A percentile compares a stretch with the other conserved stretches of the same genome.
phyloP scores from a whole-genome alignment of 2,113 vertebrate genomes.

The Probosciger aterrimus region DNA sequence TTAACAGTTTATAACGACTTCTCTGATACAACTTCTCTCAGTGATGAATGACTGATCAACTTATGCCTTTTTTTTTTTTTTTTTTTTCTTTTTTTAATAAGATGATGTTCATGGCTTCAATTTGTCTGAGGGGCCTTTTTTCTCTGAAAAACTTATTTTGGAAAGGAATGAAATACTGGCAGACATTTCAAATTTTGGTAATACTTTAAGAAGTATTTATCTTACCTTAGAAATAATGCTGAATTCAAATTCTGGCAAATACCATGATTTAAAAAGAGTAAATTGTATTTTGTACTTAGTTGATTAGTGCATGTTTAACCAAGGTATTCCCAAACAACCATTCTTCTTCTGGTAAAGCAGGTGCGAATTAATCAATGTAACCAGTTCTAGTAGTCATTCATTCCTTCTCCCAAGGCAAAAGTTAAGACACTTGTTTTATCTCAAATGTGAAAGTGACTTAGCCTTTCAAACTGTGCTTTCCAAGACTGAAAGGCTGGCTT shows the following conservation, averaged over 20 bases:
- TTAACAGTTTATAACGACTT: not conserved
- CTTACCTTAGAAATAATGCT: not conserved
- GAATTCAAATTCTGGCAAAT: not conserved
- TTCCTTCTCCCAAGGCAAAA: not conserved
- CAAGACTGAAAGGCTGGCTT: not conserved
- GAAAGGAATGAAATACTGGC: not conserved
- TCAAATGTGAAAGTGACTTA: not conserved
- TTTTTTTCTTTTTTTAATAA: not conserved
- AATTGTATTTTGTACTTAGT: not conserved
- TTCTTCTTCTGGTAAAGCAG: not conserved
- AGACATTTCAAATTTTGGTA: not conserved
- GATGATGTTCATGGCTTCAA: not conserved
- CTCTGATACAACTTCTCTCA: not conserved
- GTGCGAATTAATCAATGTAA: not conserved
- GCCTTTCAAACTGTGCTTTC: not conserved
- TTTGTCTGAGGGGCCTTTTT: not conserved
- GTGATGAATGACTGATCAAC: not conserved
- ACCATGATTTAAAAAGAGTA: not conserved
- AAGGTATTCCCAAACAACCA: not conserved
- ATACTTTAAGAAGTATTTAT: not conserved
- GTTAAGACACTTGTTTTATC: not conserved
- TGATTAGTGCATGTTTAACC: not conserved
- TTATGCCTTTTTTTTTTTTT: not conserved
- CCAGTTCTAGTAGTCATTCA: not conserved
- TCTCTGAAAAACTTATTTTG: not conserved